Evolutionary conservation across 2,113 vertebrate genomes (phyloP).

Genomic region (Quiscalus mexicanus): DNA sequence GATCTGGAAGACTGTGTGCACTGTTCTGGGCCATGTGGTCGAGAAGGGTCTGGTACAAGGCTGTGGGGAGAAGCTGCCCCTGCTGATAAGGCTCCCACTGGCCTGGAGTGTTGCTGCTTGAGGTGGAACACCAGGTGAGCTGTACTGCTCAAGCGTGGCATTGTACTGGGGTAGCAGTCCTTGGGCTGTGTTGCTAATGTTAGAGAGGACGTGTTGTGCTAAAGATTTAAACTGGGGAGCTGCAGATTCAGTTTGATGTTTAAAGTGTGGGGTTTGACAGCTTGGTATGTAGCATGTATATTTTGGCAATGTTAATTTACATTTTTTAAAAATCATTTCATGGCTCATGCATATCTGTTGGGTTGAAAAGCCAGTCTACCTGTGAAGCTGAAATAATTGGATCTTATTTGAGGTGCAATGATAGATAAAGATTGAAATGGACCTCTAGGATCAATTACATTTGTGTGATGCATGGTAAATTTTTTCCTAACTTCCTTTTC

Average conservation of each 20-base stretch:
- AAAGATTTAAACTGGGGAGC: neutral
- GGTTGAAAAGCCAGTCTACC: neutral
- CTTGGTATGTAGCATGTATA: neutral
- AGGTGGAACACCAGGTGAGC: neutral
- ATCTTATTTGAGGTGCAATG: neutral
- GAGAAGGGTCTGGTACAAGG: neutral
- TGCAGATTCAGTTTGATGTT: neutral
- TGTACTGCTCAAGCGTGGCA: neutral
- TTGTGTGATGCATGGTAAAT: neutral
- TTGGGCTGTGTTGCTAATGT: neutral
- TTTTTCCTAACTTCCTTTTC: neutral
- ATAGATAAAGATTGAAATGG: neutral
- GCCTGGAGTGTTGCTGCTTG: neutral
- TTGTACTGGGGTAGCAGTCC: neutral
- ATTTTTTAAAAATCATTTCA: neutral
- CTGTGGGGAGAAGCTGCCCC: neutral
- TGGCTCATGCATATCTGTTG: neutral
- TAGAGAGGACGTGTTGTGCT: neutral
- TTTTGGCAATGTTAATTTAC: neutral
- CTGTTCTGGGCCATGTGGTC: fast-evolving
- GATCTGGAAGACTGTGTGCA: neutral
- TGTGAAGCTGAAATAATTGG: neutral
- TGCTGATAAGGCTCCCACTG: neutral
- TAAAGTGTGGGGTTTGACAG: neutral
- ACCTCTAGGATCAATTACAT: neutral